phyloP scores from a whole-genome alignment of 2,888 invertebrate species.

The Coecobrya sp. region DNA sequence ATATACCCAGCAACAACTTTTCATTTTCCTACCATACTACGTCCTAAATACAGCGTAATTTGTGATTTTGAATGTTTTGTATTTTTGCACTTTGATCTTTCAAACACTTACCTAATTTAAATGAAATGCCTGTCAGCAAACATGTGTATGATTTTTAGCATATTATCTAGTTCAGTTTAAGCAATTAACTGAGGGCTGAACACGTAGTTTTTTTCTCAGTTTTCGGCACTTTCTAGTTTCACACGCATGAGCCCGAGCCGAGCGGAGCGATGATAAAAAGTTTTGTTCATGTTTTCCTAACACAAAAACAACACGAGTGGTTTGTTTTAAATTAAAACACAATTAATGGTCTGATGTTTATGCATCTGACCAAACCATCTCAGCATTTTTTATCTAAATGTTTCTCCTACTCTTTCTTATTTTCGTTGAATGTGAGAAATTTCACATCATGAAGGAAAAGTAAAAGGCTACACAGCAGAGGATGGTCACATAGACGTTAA shows the following conservation, averaged over 20 bases:
- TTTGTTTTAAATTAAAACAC: background rate
- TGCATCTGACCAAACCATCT: background rate
- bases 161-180: background rate
- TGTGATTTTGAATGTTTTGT: background rate
- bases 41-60: too few relatives aligned
- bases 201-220: background rate
- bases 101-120: background rate
- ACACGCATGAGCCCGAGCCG: background rate
- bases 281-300: background rate
- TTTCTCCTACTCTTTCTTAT: background rate
- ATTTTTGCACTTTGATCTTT: slow-evolving; percentile 25
- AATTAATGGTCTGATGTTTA: background rate
- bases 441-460: background rate
- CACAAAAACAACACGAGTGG: background rate
- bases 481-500: slow-evolving; percentile 9
- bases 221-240: slow-evolving; percentile 32
- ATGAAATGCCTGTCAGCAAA: background rate
- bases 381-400: slow-evolving; percentile 16
- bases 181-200: background rate
- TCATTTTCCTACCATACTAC: too few relatives aligned
- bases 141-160: background rate
- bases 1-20: background rate
- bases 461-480: background rate
- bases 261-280: background rate
- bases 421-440: slow-evolving; percentile 15